A percentile compares a stretch with the other conserved stretches of the same genome.
These are phyloP conservation scores for Lateolabrax maculatus DNA, from an alignment of 2,797 vertebrate genomes.

Conservation along the genomic window DNA sequence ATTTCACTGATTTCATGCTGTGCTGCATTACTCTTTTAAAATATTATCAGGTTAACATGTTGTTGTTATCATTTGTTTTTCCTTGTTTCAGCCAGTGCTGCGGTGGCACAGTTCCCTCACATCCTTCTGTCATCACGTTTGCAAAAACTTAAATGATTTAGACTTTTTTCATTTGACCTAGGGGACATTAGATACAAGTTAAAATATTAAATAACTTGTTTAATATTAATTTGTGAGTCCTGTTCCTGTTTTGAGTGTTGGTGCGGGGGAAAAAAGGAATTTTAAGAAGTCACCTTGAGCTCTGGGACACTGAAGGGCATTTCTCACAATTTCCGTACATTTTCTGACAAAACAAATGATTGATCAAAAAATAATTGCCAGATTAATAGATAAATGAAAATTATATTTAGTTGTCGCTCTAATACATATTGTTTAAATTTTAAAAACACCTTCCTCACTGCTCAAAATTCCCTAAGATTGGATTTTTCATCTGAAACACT, in stretches of 20 bases:
- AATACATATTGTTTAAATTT: not conserved
- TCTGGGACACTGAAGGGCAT: not conserved
- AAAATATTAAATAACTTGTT: slow-evolving; percentile 16
- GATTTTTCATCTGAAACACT: not conserved
- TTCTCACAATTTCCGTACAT: not conserved
- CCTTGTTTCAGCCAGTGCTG: slow-evolving; percentile 1
- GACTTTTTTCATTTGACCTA: slow-evolving; percentile 28
- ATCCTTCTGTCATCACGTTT: not conserved
- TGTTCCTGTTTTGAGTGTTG: not conserved
- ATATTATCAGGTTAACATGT: not conserved
- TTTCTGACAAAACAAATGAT: not conserved
- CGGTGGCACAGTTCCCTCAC: slow-evolving; percentile 54
- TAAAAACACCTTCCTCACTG: not conserved
- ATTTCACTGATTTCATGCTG: slow-evolving; percentile 1
- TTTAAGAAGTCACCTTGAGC: not conserved
- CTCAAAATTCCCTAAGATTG: not conserved
- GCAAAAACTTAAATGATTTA: slow-evolving; percentile 22
- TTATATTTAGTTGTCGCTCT: not conserved
- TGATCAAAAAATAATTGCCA: not conserved
- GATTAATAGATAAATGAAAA: not conserved
- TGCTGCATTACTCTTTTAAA: not conserved
- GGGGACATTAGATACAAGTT: slow-evolving; percentile 5
- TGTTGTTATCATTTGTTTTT: not conserved
- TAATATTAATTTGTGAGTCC: slow-evolving; percentile 16
- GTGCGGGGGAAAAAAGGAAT: not conserved